These are phyloP conservation scores for Sinhomidia bicolor DNA, from an alignment of 2,888 invertebrate species.

Conservation along the genomic window DNA sequence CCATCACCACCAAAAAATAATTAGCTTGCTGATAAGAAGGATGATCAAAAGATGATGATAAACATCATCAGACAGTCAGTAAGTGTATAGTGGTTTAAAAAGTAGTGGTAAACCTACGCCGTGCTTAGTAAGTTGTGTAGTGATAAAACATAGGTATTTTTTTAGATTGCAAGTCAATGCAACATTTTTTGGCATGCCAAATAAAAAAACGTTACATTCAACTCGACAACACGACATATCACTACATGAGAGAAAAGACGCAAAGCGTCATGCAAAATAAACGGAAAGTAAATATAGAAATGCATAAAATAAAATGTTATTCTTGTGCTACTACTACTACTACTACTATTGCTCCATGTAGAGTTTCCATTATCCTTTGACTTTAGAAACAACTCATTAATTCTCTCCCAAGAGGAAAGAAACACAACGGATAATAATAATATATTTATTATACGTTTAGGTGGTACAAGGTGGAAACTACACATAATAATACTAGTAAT, in stretches of 20 bases:
- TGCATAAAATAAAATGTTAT: background rate
- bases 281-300: background rate
- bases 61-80: background rate
- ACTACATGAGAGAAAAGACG: no score
- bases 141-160: background rate
- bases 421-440: background rate
- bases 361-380: background rate
- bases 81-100: background rate
- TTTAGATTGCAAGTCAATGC: conserved; percentile 39
- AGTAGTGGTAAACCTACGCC: background rate
- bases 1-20: no score
- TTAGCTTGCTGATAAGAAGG: background rate
- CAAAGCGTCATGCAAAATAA: background rate
- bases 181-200: conserved; percentile 45
- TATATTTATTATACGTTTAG: background rate
- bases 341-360: no score
- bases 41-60: background rate
- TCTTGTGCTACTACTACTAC: no score
- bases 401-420: background rate
- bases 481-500: no score
- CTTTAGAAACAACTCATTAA: conserved; percentile 13
- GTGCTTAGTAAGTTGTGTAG: background rate
- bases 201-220: no score
- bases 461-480: no score
- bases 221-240: no score